Evolutionary conservation across 2,888 invertebrate species (phyloP).

Genomic region (Caradrina clavipalpis): DNA sequence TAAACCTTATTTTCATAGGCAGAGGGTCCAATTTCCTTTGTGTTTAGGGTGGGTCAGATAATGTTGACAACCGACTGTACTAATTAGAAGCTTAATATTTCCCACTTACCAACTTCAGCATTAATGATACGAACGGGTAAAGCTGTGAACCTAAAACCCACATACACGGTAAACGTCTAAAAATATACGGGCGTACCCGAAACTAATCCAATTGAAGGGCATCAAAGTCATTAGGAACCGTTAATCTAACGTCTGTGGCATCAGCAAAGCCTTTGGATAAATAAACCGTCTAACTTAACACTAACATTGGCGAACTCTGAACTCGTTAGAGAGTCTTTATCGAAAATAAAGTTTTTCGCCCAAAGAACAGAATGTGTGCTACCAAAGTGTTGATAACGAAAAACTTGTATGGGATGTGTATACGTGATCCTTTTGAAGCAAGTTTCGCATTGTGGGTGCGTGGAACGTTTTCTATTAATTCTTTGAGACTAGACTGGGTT

Average conservation of each 20-base stretch:
- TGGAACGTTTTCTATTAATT: slow-evolving; percentile 63
- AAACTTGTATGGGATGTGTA: slow-evolving; percentile 75
- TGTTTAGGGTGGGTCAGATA: too few relatives aligned
- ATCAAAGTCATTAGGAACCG: slow-evolving; percentile 73
- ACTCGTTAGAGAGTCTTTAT: slow-evolving; percentile 83
- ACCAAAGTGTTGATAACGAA: slow-evolving; percentile 77
- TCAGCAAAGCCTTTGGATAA: slow-evolving; percentile 67
- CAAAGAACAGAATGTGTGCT: slow-evolving; percentile 70
- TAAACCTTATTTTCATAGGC: too few relatives aligned
- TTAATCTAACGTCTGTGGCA: slow-evolving; percentile 72
- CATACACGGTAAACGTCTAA: slow-evolving; percentile 33
- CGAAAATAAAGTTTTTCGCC: slow-evolving; percentile 74
- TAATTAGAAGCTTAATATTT: not conserved
- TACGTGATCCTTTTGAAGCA: slow-evolving; percentile 78
- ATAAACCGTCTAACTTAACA: slow-evolving; percentile 64
- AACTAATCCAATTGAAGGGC: slow-evolving; percentile 64
- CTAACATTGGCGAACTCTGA: slow-evolving; percentile 72
- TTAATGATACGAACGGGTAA: slow-evolving; percentile 4
- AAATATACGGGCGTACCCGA: slow-evolving; percentile 56
- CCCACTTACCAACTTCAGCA: not conserved
- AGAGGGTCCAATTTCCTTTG: too few relatives aligned
- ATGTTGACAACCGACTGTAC: too few relatives aligned
- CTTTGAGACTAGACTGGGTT: slow-evolving; percentile 24
- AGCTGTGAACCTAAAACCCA: slow-evolving; percentile 21
- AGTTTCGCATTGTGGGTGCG: slow-evolving; percentile 65